Conservation (phyloP, 1,140 invertebrate genomes). For the Caenorhabditis inopinata region DNA sequence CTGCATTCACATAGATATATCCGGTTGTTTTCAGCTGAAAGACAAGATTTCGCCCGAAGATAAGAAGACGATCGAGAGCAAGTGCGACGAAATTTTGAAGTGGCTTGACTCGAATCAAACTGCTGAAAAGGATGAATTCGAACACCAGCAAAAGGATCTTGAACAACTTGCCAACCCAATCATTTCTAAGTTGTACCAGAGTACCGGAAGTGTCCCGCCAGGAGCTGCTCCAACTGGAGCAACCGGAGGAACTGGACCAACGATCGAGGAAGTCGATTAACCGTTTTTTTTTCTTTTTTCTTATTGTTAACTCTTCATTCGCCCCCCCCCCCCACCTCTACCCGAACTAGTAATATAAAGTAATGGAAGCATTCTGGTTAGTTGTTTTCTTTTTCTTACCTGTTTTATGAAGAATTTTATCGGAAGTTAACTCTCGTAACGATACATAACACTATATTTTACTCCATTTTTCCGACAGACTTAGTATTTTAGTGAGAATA, state of each 20-base stretch:
- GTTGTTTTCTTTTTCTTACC: too few relatives aligned
- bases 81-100: conserved; percentile 87
- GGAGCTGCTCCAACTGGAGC: conserved; percentile 68
- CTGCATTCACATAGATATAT: neutral
- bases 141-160: conserved; percentile 82
- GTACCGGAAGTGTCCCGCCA: conserved; percentile 53
- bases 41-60: conserved; percentile 78
- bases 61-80: conserved; percentile 81
- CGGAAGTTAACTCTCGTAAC: too few relatives aligned
- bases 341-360: too few relatives aligned
- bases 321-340: too few relatives aligned
- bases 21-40: conserved; percentile 61
- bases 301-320: too few relatives aligned
- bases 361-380: too few relatives aligned
- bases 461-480: too few relatives aligned
- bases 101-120: conserved; percentile 91
- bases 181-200: conserved; percentile 69
- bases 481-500: too few relatives aligned
- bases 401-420: too few relatives aligned
- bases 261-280: conserved; percentile 92
- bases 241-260: conserved; percentile 72
- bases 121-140: conserved; percentile 89
- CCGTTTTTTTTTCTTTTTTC: conserved; percentile 8
- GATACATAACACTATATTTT: too few relatives aligned
- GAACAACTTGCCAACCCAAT: conserved; percentile 82